These are phyloP conservation scores for Epinephelus awoara DNA, from an alignment of 2,797 vertebrate species.

Conservation along the genomic window DNA sequence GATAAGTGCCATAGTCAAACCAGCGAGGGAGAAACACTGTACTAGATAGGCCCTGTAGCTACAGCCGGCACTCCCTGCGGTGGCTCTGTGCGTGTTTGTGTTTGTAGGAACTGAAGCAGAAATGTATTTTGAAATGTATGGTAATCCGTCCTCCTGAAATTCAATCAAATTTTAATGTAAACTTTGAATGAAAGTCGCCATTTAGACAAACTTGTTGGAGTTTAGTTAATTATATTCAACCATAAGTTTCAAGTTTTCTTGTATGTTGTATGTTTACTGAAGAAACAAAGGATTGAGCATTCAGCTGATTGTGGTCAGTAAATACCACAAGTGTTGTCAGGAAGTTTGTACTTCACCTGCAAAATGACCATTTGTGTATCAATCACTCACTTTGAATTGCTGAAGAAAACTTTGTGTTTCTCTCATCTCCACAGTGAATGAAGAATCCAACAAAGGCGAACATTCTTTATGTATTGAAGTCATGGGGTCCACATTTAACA, in stretches of 20 bases:
- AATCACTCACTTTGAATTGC: too few relatives aligned
- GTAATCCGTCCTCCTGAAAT: conserved; percentile 20
- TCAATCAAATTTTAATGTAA: conserved; percentile 11
- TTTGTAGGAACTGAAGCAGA: conserved; percentile 42
- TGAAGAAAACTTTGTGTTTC: too few relatives aligned
- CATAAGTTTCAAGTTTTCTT: background rate
- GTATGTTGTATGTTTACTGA: background rate
- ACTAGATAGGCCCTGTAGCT: conserved; percentile 68
- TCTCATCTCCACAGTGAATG: too few relatives aligned
- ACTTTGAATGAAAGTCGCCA: conserved; percentile 15
- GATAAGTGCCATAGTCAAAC: conserved; percentile 84
- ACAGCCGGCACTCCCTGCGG: conserved; percentile 45
- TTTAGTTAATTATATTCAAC: conserved; percentile 1
- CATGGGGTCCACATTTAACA: too few relatives aligned
- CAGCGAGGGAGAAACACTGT: conserved; percentile 78
- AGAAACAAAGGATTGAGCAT: background rate
- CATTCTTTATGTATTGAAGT: too few relatives aligned
- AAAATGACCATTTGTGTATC: too few relatives aligned
- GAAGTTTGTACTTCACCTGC: background rate
- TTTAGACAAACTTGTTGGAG: background rate
- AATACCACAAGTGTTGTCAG: background rate
- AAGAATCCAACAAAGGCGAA: too few relatives aligned
- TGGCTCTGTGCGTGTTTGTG: conserved; percentile 56
- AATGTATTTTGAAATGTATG: conserved; percentile 48
- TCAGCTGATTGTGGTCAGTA: background rate